Percentiles rank a stretch among this genome's conserved stretches.
phyloP scores from a whole-genome alignment of 2,113 vertebrate species.

The Ictalurus furcatus region DNA sequence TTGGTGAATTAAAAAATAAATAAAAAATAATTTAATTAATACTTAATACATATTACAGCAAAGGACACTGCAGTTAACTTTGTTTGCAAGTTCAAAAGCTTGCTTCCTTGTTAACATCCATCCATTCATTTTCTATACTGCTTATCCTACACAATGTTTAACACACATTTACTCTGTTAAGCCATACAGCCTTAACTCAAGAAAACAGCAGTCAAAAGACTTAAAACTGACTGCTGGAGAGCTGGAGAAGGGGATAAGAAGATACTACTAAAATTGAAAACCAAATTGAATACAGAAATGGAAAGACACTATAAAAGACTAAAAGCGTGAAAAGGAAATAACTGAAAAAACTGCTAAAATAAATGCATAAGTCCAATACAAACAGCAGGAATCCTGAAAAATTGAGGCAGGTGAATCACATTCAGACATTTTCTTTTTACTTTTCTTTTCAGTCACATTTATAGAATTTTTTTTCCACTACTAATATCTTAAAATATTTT shows the following conservation, averaged over 20 bases:
- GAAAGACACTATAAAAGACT: background rate
- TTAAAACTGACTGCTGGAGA: background rate
- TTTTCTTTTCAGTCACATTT: too few species aligned
- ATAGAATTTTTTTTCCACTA: background rate
- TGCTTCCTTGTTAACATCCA: too few species aligned
- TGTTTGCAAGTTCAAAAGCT: background rate
- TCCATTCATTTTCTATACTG: too few species aligned
- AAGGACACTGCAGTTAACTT: background rate
- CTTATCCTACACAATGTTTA: background rate
- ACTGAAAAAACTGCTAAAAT: background rate
- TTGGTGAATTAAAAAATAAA: background rate
- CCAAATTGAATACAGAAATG: background rate
- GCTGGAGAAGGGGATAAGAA: background rate
- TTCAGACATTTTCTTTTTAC: background rate
- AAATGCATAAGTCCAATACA: background rate
- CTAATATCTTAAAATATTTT: background rate
- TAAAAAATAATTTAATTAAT: background rate
- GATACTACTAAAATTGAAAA: background rate
- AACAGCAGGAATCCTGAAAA: background rate
- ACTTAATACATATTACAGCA: background rate
- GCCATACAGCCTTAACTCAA: background rate
- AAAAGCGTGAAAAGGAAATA: background rate
- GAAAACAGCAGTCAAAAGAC: background rate
- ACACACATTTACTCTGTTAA: background rate
- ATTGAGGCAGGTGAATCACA: background rate